phyloP scores from a whole-genome alignment of 2,797 vertebrate genomes.

The Pteropus rufus region DNA sequence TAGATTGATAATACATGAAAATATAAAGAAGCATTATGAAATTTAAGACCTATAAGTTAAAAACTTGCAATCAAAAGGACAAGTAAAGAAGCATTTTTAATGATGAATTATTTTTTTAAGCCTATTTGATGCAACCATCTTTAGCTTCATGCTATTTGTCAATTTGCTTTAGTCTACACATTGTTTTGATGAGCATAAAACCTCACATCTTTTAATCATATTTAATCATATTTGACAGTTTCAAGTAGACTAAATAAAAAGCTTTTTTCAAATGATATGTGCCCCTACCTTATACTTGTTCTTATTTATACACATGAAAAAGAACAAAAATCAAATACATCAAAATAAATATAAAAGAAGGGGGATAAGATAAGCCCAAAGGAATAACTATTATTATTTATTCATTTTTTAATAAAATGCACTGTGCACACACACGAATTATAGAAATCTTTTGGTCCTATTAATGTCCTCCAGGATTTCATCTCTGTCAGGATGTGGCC shows the following conservation, averaged over 20 bases:
- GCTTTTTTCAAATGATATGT: not conserved
- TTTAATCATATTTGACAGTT: not conserved
- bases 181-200: not conserved
- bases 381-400: not conserved
- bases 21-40: not conserved
- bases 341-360: not conserved
- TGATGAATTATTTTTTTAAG: not conserved
- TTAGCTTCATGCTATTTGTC: not conserved
- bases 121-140: not conserved
- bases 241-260: not conserved
- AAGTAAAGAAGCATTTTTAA: not conserved
- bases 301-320: not conserved
- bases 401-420: not conserved
- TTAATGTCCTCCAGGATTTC: not conserved
- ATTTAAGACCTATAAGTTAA: not conserved
- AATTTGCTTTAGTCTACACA: not conserved
- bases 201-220: not conserved
- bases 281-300: not conserved
- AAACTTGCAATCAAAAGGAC: not conserved
- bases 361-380: not conserved
- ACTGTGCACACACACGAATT: not conserved
- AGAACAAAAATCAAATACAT: not conserved
- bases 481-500: not conserved
- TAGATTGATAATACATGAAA: not conserved
- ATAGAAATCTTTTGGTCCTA: not conserved